Conservation (phyloP, 92 coral and sea anemone species). For the Zoanthus solanderi region DNA sequence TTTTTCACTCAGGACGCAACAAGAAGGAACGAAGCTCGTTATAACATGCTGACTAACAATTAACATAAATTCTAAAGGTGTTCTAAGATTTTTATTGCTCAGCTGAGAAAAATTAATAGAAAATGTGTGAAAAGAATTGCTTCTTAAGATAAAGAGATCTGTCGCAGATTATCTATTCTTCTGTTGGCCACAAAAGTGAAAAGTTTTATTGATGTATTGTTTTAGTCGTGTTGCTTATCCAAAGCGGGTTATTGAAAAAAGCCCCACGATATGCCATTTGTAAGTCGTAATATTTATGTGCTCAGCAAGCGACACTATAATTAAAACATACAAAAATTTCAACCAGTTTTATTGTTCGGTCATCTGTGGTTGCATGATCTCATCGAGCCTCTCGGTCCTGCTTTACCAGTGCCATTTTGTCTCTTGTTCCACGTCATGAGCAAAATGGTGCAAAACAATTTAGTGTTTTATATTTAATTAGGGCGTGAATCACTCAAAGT, state of each 20-base stretch:
- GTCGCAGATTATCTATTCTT: conserved; percentile 16
- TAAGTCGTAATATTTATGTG: conserved; percentile 46
- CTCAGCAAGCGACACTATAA: conserved; percentile 22
- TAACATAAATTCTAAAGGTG: not conserved
- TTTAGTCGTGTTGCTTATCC: conserved; percentile 72
- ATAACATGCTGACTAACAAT: not conserved
- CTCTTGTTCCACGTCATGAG: conserved; percentile 66
- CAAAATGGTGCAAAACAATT: conserved; percentile 71
- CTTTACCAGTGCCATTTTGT: conserved; percentile 64
- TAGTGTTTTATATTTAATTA: conserved; percentile 91
- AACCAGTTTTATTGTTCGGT: conserved; percentile 17
- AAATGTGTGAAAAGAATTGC: not conserved
- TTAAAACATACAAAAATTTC: conserved; percentile 19
- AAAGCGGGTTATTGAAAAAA: conserved; percentile 48
- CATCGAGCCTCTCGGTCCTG: conserved; percentile 33
- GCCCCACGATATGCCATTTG: conserved; percentile 63
- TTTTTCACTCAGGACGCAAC: not conserved
- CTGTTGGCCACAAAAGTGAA: conserved; percentile 28
- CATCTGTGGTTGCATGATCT: not conserved
- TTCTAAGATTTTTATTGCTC: not conserved
- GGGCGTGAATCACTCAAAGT: conserved; percentile 95
- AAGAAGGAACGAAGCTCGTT: not conserved
- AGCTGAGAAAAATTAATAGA: not conserved
- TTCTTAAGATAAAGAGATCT: not conserved
- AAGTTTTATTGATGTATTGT: conserved; percentile 85